These are phyloP conservation scores for Atopsyche davidsoni DNA, from an alignment of 1,140 invertebrate genomes.

Conservation along the genomic window DNA sequence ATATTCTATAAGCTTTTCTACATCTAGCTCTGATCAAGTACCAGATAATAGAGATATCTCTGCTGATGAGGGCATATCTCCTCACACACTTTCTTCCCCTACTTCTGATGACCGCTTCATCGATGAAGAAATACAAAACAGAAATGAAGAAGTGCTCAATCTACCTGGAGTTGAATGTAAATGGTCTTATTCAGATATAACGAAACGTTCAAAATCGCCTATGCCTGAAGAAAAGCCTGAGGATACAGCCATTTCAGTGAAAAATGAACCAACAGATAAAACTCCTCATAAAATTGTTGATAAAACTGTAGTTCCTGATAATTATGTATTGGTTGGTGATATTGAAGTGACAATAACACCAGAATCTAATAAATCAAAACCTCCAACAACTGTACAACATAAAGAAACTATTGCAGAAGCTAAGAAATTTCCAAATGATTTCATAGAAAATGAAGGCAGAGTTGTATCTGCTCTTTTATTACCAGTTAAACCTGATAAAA, in stretches of 20 bases:
- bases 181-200: slow-evolving; percentile 45
- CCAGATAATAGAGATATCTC: slow-evolving; percentile 40
- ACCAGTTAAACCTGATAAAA: slow-evolving; percentile 36
- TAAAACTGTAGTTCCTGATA: slow-evolving; percentile 12
- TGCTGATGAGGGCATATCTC: slow-evolving; percentile 45
- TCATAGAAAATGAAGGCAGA: slow-evolving; percentile 14
- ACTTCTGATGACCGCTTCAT: slow-evolving; percentile 13
- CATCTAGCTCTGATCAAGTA: slow-evolving; percentile 39
- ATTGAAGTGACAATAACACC: slow-evolving; percentile 24
- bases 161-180: slow-evolving; percentile 28
- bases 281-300: slow-evolving; percentile 30
- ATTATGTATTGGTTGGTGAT: slow-evolving; percentile 25
- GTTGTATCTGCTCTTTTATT: neutral
- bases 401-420: neutral
- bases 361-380: too few relatives aligned
- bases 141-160: neutral
- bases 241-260: neutral
- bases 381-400: neutral
- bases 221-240: slow-evolving; percentile 35
- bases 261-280: slow-evolving; percentile 27
- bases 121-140: slow-evolving; percentile 6
- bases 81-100: slow-evolving; percentile 14
- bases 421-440: slow-evolving; percentile 6
- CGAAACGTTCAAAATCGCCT: slow-evolving; percentile 46
- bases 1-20: slow-evolving; percentile 40